These are phyloP conservation scores for Phalanger gymnotis DNA, from an alignment of 2,797 vertebrate species.

Conservation along the genomic window DNA sequence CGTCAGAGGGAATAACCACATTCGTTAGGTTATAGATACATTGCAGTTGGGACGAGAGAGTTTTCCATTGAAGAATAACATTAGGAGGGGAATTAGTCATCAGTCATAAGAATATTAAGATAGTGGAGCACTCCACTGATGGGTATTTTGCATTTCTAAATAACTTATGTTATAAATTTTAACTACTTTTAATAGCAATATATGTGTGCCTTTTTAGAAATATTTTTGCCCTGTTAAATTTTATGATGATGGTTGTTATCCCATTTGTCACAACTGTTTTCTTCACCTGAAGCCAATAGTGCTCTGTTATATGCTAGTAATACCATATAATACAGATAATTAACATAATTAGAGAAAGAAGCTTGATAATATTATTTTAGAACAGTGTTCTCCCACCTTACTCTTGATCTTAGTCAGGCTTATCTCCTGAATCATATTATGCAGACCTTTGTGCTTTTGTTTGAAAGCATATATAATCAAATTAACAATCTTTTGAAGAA, in stretches of 20 bases:
- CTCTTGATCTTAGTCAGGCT: not conserved
- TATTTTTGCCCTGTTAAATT: not conserved
- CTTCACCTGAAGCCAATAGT: not conserved
- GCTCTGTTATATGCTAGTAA: not conserved
- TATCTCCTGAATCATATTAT: not conserved
- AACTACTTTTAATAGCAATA: not conserved
- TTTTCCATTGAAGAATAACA: not conserved
- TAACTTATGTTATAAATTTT: not conserved
- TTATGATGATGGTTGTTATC: not conserved
- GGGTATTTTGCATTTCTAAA: not conserved
- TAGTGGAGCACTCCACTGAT: not conserved
- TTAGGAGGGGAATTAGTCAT: not conserved
- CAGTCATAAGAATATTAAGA: not conserved
- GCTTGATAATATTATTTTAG: not conserved
- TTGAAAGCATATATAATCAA: not conserved
- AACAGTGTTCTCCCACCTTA: not conserved
- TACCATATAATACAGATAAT: not conserved
- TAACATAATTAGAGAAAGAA: not conserved
- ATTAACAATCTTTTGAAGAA: not conserved
- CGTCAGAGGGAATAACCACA: not conserved
- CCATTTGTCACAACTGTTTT: not conserved
- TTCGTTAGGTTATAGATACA: not conserved
- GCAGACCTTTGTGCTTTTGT: not conserved
- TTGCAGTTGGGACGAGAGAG: not conserved
- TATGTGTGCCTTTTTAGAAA: not conserved